Base-by-base conservation (phyloP, 2,888 invertebrate genomes). In the Chouioia cunea region DNA sequence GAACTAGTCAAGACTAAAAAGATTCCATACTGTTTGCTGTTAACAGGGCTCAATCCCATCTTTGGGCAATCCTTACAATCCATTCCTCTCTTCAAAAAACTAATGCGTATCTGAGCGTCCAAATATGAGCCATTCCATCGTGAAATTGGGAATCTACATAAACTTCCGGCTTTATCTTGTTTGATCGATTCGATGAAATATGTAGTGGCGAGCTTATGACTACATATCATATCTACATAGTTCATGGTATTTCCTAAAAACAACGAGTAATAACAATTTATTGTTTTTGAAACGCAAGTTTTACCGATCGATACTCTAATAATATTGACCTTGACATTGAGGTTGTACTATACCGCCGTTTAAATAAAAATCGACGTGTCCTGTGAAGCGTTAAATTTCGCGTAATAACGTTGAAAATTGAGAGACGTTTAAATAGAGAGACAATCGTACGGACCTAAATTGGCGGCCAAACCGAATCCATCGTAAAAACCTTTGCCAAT, bases 291-390 rank as follows among this genome's bases (percentile, higher is more conserved):
- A 3, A 46, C 27, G 4, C 23, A 46, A 20, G 22, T 20, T 59
- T 36, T n/a, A 53, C 18, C 2, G 10, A 27, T 4, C 10, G 36
- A 14, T n/a, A 23, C 3, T 16, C 15, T 50, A 44, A 18, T 22
- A 44, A 14, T 36, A 10, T 76, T 67, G 76, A 2, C 57, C 58
- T 6, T 65, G 2, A 16, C 73, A 73, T 20, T 44, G 44, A 8
- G 91, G 91, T 78, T 92, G 92, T 58, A 85, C 86, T 84, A 88
- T 87, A 0, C 92, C 92, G 0, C 91, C 91, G 71, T 92, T 92
- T 0, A 91, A 89, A 80, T 91, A 92, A 78, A 91, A 91, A 80
- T 92, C 92, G 0, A 90, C 88, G 75, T 91, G 87, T 6, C 73
- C 73, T 73, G 14, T 4, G 12, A 36, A 36, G 46, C 64, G 48